Conservation (phyloP, 1,140 invertebrate genomes). For the Pseudomyrmex cubaensis region DNA sequence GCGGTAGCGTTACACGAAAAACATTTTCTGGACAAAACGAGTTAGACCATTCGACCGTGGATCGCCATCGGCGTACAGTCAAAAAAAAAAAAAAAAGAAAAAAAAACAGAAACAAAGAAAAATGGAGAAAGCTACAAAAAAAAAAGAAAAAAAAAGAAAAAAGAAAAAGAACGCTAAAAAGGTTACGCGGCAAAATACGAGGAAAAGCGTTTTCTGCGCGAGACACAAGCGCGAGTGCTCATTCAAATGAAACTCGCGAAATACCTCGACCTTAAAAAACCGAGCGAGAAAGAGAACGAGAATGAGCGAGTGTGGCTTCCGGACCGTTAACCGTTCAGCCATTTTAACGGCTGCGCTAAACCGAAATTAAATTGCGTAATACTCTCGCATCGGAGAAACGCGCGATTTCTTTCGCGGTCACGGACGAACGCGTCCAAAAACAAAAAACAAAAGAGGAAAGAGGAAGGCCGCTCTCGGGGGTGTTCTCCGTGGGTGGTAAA, state of each 20-base stretch:
- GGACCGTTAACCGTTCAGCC: neutral
- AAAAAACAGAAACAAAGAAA: slow-evolving; percentile 17
- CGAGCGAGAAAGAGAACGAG: neutral
- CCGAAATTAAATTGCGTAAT: slow-evolving; percentile 33
- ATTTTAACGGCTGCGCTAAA: neutral
- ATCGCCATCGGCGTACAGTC: slow-evolving; percentile 52
- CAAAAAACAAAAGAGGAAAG: too few relatives aligned
- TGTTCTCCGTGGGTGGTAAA: neutral
- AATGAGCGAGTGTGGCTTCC: neutral
- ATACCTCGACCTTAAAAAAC: neutral
- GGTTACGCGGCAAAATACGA: slow-evolving; percentile 26
- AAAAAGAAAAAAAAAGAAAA: neutral
- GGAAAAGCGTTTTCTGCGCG: slow-evolving; percentile 35
- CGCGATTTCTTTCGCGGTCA: slow-evolving; percentile 30
- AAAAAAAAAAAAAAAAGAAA: too few relatives aligned
- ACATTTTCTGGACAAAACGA: slow-evolving; percentile 72
- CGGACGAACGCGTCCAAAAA: neutral
- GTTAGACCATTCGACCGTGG: slow-evolving; percentile 71
- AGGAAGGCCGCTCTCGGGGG: slow-evolving; percentile 3
- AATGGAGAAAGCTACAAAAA: neutral
- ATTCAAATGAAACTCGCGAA: neutral
- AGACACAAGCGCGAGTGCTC: slow-evolving; percentile 6
- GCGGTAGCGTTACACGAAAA: slow-evolving; percentile 68
- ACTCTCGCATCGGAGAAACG: neutral
- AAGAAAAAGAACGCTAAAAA: slow-evolving; percentile 24